Evolutionary conservation across 2,888 invertebrate species (phyloP), one percentile per base, ranked within the genome.

Genomic region (Dynastes tityus): DNA sequence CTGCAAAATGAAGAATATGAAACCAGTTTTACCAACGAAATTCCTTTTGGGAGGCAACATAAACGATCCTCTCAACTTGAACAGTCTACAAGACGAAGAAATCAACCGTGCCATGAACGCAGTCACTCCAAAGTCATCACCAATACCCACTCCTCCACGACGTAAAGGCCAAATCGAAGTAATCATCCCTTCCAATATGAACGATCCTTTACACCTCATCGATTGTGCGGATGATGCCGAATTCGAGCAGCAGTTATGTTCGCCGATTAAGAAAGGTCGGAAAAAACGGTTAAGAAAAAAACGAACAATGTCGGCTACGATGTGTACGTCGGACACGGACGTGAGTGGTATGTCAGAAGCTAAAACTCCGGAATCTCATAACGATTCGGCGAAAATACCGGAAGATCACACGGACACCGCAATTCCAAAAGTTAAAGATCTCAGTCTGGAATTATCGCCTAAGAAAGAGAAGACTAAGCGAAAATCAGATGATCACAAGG

Each of bases 11-110:
- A 86, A 87, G 71, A 90, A 92, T 83, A 93, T 94, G 2, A 95
- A 96, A 87, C 92, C 92, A 77, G 95, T 97, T 84, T 94, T 97
- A 74, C 98, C 98, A 0, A 97, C 97, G 0, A 97, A 97, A 88
- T 98, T 98, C 89, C 90, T 97, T 3, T 91, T 98, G 1, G 98
- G 98, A 64, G 98, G 98, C 8, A 98, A 97, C 88, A 98, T 98
- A 83, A 95, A 95, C 83, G 98, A 98, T 90, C 98, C 98, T 0
- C 89, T 98, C 65, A 98, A 98, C 90, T 89, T 98, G 80, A 97
- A 96, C 86, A 97, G 97, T 86, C 91, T 98, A 84, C 96, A 94
- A 88, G 94, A 95, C 87, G 95, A 95, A 87, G 94, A 94, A 83
- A 90, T 94, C 27, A 94, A 93, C 84, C 91, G 94, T 83, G 94